Evolutionary conservation across 2,888 invertebrate genomes (phyloP).

Genomic region (Ophioninae sp.): DNA sequence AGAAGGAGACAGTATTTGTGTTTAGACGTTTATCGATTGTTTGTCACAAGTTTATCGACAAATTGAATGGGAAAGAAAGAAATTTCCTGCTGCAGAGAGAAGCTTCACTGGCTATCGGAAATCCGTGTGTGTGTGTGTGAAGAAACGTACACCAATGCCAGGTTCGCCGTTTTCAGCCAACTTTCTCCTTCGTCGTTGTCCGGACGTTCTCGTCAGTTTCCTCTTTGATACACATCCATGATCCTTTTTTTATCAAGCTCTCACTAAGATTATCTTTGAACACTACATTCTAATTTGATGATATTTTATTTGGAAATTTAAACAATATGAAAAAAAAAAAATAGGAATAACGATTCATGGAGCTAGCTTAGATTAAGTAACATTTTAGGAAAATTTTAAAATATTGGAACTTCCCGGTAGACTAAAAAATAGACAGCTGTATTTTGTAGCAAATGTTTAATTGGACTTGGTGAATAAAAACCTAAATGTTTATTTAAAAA

Average conservation of each 20-base stretch:
- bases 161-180: constrained; percentile 39
- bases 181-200: constrained; percentile 64
- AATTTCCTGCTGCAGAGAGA: constrained; percentile 44
- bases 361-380: background rate
- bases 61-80: constrained; percentile 40
- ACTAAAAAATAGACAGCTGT: background rate
- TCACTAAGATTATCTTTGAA: background rate
- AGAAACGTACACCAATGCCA: constrained; percentile 28
- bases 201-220: constrained; percentile 54
- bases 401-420: background rate
- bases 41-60: constrained; percentile 59
- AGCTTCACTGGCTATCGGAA: constrained; percentile 38
- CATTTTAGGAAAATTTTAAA: background rate
- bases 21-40: background rate
- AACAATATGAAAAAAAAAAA: background rate
- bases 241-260: background rate
- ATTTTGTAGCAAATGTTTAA: background rate
- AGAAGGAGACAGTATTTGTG: background rate
- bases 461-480: no score
- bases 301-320: background rate
- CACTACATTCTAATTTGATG: background rate
- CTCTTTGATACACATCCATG: constrained; percentile 19
- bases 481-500: background rate
- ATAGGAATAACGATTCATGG: background rate
- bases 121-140: constrained; percentile 32